These are phyloP conservation scores for Tenebrio molitor DNA, from an alignment of 1,140 invertebrate species.

Conservation along the genomic window DNA sequence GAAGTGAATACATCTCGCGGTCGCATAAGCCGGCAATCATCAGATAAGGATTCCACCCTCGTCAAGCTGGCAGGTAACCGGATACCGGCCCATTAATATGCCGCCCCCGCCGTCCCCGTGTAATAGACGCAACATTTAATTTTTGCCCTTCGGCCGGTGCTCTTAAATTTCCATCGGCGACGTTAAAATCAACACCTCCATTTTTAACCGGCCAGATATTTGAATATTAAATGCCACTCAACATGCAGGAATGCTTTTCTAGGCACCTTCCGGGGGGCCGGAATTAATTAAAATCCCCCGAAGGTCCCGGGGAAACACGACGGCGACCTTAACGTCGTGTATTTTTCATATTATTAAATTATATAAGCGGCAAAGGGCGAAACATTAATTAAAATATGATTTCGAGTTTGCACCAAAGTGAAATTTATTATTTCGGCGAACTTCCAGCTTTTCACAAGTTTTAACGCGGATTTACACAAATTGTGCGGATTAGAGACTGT, in stretches of 20 bases:
- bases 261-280: slow-evolving; percentile 15
- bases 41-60: slow-evolving; percentile 46
- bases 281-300: slow-evolving; percentile 43
- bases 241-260: slow-evolving; percentile 30
- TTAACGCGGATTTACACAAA: slow-evolving; percentile 40
- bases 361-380: slow-evolving; percentile 32
- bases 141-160: slow-evolving; percentile 11
- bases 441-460: slow-evolving; percentile 35
- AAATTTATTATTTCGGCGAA: slow-evolving; percentile 39
- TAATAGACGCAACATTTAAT: slow-evolving; percentile 34
- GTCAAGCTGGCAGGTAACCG: slow-evolving; percentile 45
- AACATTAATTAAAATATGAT: slow-evolving; percentile 41
- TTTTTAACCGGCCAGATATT: slow-evolving; percentile 36
- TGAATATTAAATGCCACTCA: slow-evolving; percentile 45
- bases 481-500: slow-evolving; percentile 33
- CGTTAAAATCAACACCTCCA: slow-evolving; percentile 43
- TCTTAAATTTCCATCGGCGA: slow-evolving; percentile 27
- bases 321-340: slow-evolving; percentile 30
- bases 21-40: slow-evolving; percentile 41
- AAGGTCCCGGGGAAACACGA: slow-evolving; percentile 23
- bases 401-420: slow-evolving; percentile 23
- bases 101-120: slow-evolving; percentile 4
- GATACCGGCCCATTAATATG: slow-evolving; percentile 44
- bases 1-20: slow-evolving; percentile 40
- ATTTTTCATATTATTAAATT: slow-evolving; percentile 39